A percentile compares a stretch with the other conserved stretches of the same genome.
Conservation (phyloP, 2,888 invertebrate genomes). For the Apodemia zela region DNA sequence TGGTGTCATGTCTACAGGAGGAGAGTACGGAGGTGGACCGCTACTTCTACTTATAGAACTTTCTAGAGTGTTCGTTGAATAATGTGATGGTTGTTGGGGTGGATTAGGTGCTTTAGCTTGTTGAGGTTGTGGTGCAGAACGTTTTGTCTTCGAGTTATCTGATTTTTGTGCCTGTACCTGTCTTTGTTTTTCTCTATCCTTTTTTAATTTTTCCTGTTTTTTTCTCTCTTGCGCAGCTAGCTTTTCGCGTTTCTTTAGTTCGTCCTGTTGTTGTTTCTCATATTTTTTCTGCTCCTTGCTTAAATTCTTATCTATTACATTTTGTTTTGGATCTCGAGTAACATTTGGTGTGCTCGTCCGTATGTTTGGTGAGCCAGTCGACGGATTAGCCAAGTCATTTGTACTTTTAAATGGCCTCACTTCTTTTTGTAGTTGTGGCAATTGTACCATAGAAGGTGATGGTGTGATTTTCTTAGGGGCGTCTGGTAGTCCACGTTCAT, state of each 20-base stretch:
- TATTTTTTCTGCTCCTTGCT: conserved; percentile 49
- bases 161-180: conserved; percentile 6
- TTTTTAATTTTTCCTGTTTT: conserved; percentile 41
- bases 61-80: conserved; percentile 59
- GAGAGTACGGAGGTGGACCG: conserved; percentile 63
- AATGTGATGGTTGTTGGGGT: conserved; percentile 31
- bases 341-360: conserved; percentile 47
- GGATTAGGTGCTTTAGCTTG: conserved; percentile 14
- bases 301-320: conserved; percentile 39
- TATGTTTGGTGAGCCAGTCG: conserved; percentile 24
- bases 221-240: conserved; percentile 41
- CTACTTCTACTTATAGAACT: conserved; percentile 64
- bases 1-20: conserved; percentile 32
- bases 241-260: conserved; percentile 47
- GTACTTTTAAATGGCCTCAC: conserved; percentile 50
- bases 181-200: conserved; percentile 27
- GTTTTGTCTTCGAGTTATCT: conserved; percentile 2
- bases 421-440: conserved; percentile 34
- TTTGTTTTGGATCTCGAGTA: conserved; percentile 37
- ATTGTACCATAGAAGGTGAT: conserved; percentile 40
- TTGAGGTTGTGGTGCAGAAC: conserved; percentile 17
- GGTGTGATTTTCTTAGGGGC: conserved; percentile 44
- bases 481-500: conserved; percentile 38
- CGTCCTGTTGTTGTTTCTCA: conserved; percentile 49
- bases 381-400: conserved; percentile 41